Base-by-base conservation (phyloP, 2,797 vertebrate species). In the Pampus argenteus region DNA sequence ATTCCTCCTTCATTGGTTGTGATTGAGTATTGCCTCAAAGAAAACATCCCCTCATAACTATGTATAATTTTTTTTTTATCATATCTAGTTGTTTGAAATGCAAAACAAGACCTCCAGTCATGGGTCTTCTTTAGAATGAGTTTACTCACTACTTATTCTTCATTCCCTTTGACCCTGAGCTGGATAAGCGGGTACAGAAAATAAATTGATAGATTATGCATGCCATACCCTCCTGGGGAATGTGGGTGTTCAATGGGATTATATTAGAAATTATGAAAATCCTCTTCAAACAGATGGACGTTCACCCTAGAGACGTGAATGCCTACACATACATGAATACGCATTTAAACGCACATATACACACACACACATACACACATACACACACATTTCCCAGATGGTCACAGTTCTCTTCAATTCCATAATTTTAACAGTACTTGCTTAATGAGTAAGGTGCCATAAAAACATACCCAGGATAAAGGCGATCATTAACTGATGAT, bases 211-310 rank as follows among this genome's bases (percentile, higher is more conserved):
- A 17, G 36, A 25, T 74, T 73, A 81, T 64, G 13, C 29, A 29
- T 52, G 26, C 28, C 15, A 28, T 7, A 31, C 4, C 42, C 40
- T 29, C 36, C 7, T 8, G 29, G 49, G 20, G 47, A 57, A 42
- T 6, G 42, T 55, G 56, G 65, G 25, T 64, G 50, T 82, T 70
- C 25, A 57, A 65, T 40, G 47, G 59, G 55, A 80, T 78, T 82
- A 60, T 23, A 5, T 29, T 50, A 57, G 78, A 52, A 74, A 86
- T 82, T 26, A 76, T 67, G 66, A 76, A 84, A 65, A 25, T 72
- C 55, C 56, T 68, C 67, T 68, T 75, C 68, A 75, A 85, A 86
- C 88, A 88, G 83, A 93, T 87, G 90, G 89, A 88, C 87, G 66
- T 76, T 77, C 62, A 51, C 79, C 61, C 85, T 76, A 65, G 83